Evolutionary conservation across 2,113 vertebrate species (phyloP).

Genomic region (Zosterops pallidus): DNA sequence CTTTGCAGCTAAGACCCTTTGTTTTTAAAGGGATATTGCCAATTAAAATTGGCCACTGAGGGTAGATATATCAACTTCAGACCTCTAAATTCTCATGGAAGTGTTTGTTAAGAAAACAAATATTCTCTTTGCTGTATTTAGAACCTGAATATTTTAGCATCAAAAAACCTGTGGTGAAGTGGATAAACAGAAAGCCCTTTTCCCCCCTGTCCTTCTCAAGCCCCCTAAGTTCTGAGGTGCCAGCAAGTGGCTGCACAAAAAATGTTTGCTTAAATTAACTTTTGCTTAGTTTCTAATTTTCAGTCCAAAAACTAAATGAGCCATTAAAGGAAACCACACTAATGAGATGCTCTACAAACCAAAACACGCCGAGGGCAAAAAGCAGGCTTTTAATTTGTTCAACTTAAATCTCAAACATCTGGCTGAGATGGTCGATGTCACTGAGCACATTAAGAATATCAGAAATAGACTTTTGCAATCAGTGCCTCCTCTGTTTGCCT

Average conservation of each 20-base stretch:
- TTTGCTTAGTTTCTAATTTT: constrained; percentile 24
- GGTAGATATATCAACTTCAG: neutral
- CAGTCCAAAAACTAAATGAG: neutral
- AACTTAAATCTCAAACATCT: constrained; percentile 23
- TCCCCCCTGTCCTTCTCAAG: neutral
- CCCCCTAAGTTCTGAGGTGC: neutral
- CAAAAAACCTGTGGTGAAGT: neutral
- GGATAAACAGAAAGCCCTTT: neutral
- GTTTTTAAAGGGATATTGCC: constrained; percentile 57
- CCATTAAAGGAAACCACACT: constrained; percentile 14
- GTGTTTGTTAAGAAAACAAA: constrained; percentile 52
- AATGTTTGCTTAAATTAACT: constrained; percentile 30
- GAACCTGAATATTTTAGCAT: neutral
- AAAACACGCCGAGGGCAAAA: constrained; percentile 11
- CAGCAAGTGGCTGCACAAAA: neutral
- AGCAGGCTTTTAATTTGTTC: constrained; percentile 36
- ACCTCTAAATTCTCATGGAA: constrained; percentile 9
- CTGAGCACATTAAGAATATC: neutral
- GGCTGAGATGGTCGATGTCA: constrained; percentile 25
- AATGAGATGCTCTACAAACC: neutral
- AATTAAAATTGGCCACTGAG: constrained; percentile 14
- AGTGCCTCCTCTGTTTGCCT: neutral
- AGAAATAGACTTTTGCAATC: constrained; percentile 1
- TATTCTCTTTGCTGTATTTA: neutral
- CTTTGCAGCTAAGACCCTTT: neutral